A percentile compares a stretch with the other conserved stretches of the same genome.
Conservation (phyloP, 2,888 invertebrate species). For the Melinaea menophilus region DNA sequence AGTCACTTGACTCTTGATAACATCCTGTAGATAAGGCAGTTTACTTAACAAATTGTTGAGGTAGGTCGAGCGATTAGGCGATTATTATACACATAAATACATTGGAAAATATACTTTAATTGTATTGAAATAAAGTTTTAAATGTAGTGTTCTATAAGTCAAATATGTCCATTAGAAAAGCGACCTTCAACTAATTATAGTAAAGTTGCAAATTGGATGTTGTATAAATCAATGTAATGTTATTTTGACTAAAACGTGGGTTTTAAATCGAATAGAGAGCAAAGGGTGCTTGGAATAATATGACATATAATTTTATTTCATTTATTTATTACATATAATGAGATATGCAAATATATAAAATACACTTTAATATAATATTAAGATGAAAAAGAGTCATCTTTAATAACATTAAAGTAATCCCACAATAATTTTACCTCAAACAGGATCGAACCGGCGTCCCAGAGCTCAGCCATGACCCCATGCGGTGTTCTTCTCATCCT, state of each 20-base stretch:
- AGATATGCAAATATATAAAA: no score
- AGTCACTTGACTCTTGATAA: slow-evolving; percentile 38
- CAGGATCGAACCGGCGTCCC: slow-evolving; percentile 10
- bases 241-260: no score
- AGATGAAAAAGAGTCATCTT: no score
- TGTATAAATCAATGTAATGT: no score
- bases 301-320: no score
- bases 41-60: slow-evolving; percentile 50
- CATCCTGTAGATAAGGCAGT: slow-evolving; percentile 60
- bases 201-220: no score
- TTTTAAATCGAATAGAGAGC: no score
- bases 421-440: slow-evolving; percentile 36
- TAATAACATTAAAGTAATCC: no score
- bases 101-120: slow-evolving; percentile 25
- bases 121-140: slow-evolving; percentile 34
- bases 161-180: not conserved
- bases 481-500: slow-evolving; percentile 62
- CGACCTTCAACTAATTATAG: no score
- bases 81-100: not conserved
- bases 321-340: no score
- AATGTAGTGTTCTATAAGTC: not conserved
- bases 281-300: no score
- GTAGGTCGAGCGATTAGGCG: slow-evolving; percentile 26
- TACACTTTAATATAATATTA: no score
- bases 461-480: slow-evolving; percentile 42